Evolutionary conservation across 2,888 invertebrate genomes (phyloP), one percentile per base, ranked within the genome.

Genomic region (Tetanocera ferruginea): DNA sequence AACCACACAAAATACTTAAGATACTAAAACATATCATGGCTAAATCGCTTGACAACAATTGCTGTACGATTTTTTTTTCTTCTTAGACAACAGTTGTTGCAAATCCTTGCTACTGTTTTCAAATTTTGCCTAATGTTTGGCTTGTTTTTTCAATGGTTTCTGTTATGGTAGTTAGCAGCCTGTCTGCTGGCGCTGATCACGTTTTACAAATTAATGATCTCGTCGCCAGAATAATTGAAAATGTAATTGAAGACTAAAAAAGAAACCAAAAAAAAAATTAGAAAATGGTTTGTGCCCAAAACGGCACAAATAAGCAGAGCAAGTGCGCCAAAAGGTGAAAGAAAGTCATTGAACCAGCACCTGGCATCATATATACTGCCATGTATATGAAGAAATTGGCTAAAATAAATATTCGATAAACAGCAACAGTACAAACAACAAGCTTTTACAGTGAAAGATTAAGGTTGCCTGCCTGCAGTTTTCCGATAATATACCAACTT

Each of bases 181-280:
- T 25, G 23, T 14, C 11, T 19, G 43, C 60, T 60, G 25, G 43
- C 37, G 60, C 23, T 60, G 57, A 70, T 60, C 72, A 72, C 72
- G 72, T 72, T 72, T 72, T 72, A 60, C 72, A 72, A 72, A 72
- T 72, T 72, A 72, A 72, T 72, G 72, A 43, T 72, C 60, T 72
- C 72, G 60, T 60, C 60, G 70, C 52, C 51, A 28, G 70, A 70
- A 70, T 70, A 70, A 70, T 70, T 52, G 70, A 23, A 49, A 49
- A 19, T 11, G 67, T 14, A 25, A 67, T 67, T 23, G 67, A 28
- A 60, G 17, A n/a, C 1, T 19, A 19, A 52, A 52, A 3, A 52
- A 4, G 8, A n/a, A 60, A 23, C 25, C 23, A n/a, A 64, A 34
- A 25, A 14, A 6, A 31, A 64, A 34, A 64, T 64, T 8, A 11